Evolutionary conservation across 2,797 vertebrate genomes (phyloP).

Genomic region (Phataginus tricuspis): DNA sequence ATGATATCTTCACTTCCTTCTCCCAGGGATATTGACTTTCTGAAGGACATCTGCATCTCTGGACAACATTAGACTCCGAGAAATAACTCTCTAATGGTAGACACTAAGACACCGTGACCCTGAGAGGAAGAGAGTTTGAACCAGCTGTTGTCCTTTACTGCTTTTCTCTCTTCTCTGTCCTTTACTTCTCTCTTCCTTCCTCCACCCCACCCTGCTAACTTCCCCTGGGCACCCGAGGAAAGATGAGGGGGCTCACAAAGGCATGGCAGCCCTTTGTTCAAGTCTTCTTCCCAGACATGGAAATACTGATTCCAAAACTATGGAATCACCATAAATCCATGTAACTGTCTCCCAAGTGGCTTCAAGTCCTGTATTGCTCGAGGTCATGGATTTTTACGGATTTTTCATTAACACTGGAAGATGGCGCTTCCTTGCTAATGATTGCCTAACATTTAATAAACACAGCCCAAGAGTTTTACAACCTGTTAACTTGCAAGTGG

Average conservation of each 20-base stretch:
- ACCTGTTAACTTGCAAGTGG: slow-evolving; percentile 88
- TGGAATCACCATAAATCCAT: slow-evolving; percentile 70
- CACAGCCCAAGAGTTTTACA: slow-evolving; percentile 88
- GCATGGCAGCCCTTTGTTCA: slow-evolving; percentile 2
- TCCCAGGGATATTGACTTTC: not conserved
- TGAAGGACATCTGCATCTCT: not conserved
- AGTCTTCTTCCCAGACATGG: slow-evolving; percentile 21
- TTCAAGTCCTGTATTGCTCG: slow-evolving; percentile 29
- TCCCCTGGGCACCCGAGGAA: not conserved
- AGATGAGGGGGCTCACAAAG: not conserved
- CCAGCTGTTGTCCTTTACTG: not conserved
- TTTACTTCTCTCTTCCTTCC: not conserved
- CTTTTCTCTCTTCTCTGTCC: not conserved
- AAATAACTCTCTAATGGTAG: not conserved
- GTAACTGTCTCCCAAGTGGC: slow-evolving; percentile 52
- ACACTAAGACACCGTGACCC: not conserved
- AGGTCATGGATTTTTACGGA: slow-evolving; percentile 73
- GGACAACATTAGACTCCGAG: not conserved
- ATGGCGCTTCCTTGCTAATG: slow-evolving; percentile 82
- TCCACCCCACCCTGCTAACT: rapidly evolving
- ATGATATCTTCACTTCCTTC: not conserved
- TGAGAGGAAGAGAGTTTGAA: not conserved
- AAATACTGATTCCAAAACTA: slow-evolving; percentile 14
- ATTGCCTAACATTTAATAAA: slow-evolving; percentile 86
- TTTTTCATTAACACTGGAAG: slow-evolving; percentile 82